Percentiles rank a stretch among this genome's conserved stretches.
phyloP scores from a whole-genome alignment of 2,888 invertebrate genomes.

The Helicoverpa assulta region DNA sequence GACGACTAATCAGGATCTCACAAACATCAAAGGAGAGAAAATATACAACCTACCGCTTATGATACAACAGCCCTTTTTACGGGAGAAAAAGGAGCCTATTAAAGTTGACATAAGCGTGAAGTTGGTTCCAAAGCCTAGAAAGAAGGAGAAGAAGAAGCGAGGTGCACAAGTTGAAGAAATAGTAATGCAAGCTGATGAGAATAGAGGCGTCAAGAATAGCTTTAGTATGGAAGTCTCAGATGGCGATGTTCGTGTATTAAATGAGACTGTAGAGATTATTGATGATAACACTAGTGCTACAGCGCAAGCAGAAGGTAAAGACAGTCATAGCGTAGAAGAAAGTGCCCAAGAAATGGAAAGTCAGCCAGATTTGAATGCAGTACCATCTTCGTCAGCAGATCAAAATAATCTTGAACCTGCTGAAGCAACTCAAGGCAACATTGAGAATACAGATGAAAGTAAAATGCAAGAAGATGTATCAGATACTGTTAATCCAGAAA shows the following conservation, averaged over 20 bases:
- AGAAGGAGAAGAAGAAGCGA: constrained; percentile 83
- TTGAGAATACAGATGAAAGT: constrained; percentile 5
- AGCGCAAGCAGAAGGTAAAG: constrained; percentile 45
- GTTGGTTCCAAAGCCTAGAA: constrained; percentile 91
- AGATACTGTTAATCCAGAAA: constrained; percentile 20
- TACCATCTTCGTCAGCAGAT: constrained; percentile 15
- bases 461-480: constrained; percentile 15
- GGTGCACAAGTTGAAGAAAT: constrained; percentile 78
- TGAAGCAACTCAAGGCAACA: constrained; percentile 9
- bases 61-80: constrained; percentile 91
- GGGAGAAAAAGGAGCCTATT: constrained; percentile 92
- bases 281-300: constrained; percentile 62
- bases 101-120: constrained; percentile 95
- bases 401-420: constrained; percentile 18
- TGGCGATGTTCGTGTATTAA: constrained; percentile 78
- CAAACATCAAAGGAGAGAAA: constrained; percentile 81
- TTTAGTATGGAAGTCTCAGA: constrained; percentile 87
- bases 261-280: constrained; percentile 78
- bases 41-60: constrained; percentile 87
- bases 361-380: constrained; percentile 26
- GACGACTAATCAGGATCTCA: constrained; percentile 89
- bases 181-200: constrained; percentile 69
- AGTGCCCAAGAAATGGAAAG: constrained; percentile 49
- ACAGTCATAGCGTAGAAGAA: constrained; percentile 47
- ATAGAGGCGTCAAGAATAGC: constrained; percentile 81